These are phyloP conservation scores for Coluber constrictor DNA, from an alignment of 2,797 vertebrate genomes.

Conservation along the genomic window DNA sequence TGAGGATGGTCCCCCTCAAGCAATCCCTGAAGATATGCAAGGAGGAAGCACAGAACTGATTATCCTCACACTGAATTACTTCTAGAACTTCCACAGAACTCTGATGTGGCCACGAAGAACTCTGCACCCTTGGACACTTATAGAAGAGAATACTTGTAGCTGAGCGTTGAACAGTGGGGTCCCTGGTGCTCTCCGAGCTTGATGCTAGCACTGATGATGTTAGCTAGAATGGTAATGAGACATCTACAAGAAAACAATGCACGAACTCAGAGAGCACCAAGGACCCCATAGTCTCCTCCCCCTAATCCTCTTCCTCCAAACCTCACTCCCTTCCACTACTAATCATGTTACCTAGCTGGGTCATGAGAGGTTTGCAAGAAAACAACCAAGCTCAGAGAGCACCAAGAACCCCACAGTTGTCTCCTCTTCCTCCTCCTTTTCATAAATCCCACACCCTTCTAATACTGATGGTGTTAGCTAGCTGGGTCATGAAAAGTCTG, in stretches of 20 bases:
- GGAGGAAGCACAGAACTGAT: neutral
- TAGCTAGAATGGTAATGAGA: neutral
- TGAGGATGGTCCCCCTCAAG: conserved; percentile 79
- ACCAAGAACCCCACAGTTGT: too few species aligned
- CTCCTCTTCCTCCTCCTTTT: too few species aligned
- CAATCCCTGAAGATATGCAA: conserved; percentile 73
- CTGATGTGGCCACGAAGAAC: neutral
- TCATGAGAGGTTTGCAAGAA: too few species aligned
- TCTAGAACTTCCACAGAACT: neutral
- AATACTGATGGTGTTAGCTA: too few species aligned
- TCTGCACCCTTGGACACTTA: neutral
- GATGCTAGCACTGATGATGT: neutral
- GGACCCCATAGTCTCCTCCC: too few species aligned
- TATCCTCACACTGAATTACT: neutral
- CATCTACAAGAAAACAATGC: neutral
- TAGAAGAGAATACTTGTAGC: neutral
- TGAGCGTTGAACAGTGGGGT: neutral
- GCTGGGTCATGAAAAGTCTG: too few species aligned
- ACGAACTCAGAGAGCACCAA: too few species aligned
- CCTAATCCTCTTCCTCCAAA: too few species aligned
- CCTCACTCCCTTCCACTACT: too few species aligned
- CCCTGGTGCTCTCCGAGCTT: neutral
- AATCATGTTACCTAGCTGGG: too few species aligned
- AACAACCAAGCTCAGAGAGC: too few species aligned
- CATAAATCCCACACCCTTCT: too few species aligned